Conservation (phyloP, 2,888 invertebrate species). For the Villa cingulata region DNA sequence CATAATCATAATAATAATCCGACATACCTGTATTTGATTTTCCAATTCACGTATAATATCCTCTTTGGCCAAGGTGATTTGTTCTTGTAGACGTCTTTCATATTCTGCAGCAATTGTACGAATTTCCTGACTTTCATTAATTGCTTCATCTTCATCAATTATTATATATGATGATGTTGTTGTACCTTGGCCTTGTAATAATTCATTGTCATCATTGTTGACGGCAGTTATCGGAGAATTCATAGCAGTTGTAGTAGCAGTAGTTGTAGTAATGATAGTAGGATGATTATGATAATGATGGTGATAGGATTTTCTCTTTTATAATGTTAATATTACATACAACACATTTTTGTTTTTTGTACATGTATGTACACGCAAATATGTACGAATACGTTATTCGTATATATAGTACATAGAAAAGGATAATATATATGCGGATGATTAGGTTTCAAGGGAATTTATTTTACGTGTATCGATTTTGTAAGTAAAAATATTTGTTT, state of each 20-base stretch:
- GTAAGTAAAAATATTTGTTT: no score
- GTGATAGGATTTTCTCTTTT: no score
- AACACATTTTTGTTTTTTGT: no score
- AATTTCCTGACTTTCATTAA: slow-evolving; percentile 32
- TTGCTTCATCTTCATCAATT: slow-evolving; percentile 32
- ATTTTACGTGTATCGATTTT: no score
- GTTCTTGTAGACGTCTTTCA: slow-evolving; percentile 44
- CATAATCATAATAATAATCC: background rate
- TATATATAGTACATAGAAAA: no score
- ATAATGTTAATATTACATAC: no score
- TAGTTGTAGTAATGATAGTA: background rate
- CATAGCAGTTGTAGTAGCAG: background rate
- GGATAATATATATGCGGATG: no score
- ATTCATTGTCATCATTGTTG: background rate
- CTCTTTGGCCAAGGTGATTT: slow-evolving; percentile 47
- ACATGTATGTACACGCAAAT: no score
- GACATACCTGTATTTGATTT: slow-evolving; percentile 58
- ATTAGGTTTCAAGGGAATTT: no score
- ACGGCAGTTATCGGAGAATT: no score
- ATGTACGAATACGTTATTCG: no score
- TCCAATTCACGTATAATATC: slow-evolving; percentile 57
- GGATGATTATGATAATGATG: no score
- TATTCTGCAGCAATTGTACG: slow-evolving; percentile 36
- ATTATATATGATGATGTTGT: slow-evolving; percentile 24
- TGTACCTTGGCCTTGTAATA: background rate